phyloP scores from a whole-genome alignment of 2,888 invertebrate genomes.

The Junonia oenone region DNA sequence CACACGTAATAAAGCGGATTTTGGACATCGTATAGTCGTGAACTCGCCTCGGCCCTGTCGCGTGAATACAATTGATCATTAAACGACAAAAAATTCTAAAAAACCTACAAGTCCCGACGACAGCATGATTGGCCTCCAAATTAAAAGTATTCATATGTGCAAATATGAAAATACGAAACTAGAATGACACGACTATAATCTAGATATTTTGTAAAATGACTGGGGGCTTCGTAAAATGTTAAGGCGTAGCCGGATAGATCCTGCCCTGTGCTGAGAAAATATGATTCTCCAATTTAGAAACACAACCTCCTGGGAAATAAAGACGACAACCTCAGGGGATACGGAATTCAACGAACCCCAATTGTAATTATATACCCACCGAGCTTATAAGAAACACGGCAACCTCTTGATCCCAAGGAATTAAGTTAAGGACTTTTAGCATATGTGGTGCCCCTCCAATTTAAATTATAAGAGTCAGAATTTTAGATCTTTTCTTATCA shows the following conservation, averaged over 20 bases:
- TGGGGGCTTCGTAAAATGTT: not conserved
- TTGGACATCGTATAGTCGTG: constrained; percentile 20
- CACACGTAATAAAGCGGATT: constrained; percentile 33
- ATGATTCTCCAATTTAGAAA: too few relatives aligned
- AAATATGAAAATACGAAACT: not conserved
- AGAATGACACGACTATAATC: not conserved
- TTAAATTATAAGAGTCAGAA: too few relatives aligned
- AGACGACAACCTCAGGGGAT: too few relatives aligned
- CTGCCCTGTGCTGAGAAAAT: too few relatives aligned
- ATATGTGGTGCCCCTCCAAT: too few relatives aligned
- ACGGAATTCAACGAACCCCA: too few relatives aligned
- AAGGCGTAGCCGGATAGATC: not conserved
- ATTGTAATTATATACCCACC: too few relatives aligned
- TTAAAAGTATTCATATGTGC: not conserved
- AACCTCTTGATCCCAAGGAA: too few relatives aligned
- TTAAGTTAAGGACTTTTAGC: too few relatives aligned
- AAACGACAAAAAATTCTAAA: constrained; percentile 4
- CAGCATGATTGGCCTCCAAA: not conserved
- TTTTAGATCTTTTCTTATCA: too few relatives aligned
- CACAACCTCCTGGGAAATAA: too few relatives aligned
- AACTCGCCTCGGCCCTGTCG: constrained; percentile 18
- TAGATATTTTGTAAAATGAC: not conserved
- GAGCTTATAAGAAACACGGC: too few relatives aligned
- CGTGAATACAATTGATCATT: not conserved
- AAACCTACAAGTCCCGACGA: not conserved